Base-by-base conservation (phyloP, 2,797 vertebrate genomes). In the Rachycentron canadum region DNA sequence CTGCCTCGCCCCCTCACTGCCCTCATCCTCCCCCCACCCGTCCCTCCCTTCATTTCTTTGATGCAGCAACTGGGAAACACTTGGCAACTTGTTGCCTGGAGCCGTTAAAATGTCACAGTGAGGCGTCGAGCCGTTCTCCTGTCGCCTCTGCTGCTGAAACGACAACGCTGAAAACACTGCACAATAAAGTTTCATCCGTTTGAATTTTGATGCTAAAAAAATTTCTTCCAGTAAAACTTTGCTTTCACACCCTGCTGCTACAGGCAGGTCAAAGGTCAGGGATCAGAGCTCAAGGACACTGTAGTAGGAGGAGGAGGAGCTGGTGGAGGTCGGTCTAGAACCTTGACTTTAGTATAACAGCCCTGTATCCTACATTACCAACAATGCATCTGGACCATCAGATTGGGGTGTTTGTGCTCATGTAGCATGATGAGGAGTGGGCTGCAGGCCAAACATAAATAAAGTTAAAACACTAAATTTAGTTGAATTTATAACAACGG, bases 1-100 rank as follows among this genome's bases (percentile, higher is more conserved):
- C 38, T 3, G 1, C 9, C 28, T 1, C 57, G n/a, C 12, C 36
- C 32, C 55, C 13, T 5, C 66, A 3, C 34, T 4, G 1, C 3
- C 12, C 2, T 3, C 5, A 5, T 26, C 53, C 13, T 17, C 52
- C 26, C 14, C 14, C 53, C 12, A 19, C 40, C 53, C 10, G n/a
- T 2, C 16, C 36, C 25, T 2, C 16, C 36, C 38, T 30, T 64
- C 25, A 43, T 17, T 53, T 28, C 74, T 80, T 62, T 83, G 79
- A 82, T 81, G 86, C 82, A 85, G 55, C 70, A 70, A 61, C 71
- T 84, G 81, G 79, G 72, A 71, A 72, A 71, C 85, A 86, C 84
- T 91, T 84, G 77, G 58, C 70, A 28, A 86, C 88, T 85, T 87
- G 88, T 89, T 91, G 87, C 64, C 66, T 0, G 45, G 45, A 47